Evolutionary conservation across 2,113 vertebrate genomes (phyloP), one percentile per base, ranked within the genome.

Genomic region (Chaetura pelagica): DNA sequence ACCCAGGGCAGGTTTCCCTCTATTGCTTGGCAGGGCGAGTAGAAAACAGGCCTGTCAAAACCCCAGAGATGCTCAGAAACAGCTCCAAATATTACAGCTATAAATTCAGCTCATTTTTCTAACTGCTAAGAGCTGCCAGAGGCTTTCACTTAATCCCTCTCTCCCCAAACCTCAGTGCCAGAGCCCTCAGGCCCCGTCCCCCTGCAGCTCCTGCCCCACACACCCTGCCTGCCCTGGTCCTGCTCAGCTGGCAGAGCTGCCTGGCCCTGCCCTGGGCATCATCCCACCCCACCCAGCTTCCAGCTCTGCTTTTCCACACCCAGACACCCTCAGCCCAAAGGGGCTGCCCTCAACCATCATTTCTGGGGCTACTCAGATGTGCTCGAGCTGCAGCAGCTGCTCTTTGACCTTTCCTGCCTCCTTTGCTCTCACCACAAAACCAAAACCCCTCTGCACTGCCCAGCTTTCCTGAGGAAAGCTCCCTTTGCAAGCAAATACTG

Each of bases 81-180:
- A 2, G 83, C 74, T 92, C 92, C 89, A 90, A 68, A 87, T 80
- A 87, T 96, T 77, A 73, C 86, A 94, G 86, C 83, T 58, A 73
- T 68, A 84, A 90, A 94, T 87, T 29, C 86, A 87, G 73, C 87
- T 92, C 78, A 18, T 63, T 92, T 84, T 61, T 72, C 63, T 54
- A 51, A 34, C 30, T 5, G 82, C 63, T 54, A 17, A 62, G 42
- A 63, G 68, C 78, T 87, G 63, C 77, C 89, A 80, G 59, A 42
- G 69, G 34, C 35, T 72, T 84, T 34, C 78, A 42, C 42, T 84
- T 35, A 24, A 49, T 48, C 63, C n/a, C 4, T 44, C 77, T 59
- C 58, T 40, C 58, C 52, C 17, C 14, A 13, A 40, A 4, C 62
- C 51, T 74, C 29, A 10, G 81, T 12, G 75, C 85, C 62, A 87